Percentiles rank a stretch among this genome's conserved stretches.
phyloP scores from a whole-genome alignment of 1,140 invertebrate species.

The Zaprionus kolodkinae region DNA sequence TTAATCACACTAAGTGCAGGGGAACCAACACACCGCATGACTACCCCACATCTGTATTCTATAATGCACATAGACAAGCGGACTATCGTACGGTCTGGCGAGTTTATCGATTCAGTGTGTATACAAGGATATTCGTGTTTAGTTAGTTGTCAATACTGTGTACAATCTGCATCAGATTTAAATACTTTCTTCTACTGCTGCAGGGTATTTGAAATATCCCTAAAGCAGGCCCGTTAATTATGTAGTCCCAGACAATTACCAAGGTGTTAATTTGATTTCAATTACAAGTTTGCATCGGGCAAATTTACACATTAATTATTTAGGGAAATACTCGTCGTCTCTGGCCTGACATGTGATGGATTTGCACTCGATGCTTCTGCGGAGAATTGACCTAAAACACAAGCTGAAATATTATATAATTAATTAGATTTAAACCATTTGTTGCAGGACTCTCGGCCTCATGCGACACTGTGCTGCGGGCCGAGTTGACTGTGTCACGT shows the following conservation, averaged over 20 bases:
- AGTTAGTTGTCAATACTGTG: not conserved
- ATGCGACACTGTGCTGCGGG: constrained; percentile 84
- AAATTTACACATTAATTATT: constrained; percentile 4
- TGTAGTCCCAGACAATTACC: not conserved
- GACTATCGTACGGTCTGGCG: not conserved
- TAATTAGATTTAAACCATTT: constrained; percentile 9
- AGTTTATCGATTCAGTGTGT: not conserved
- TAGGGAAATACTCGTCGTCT: not conserved
- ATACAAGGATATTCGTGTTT: not conserved
- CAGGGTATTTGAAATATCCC: not conserved
- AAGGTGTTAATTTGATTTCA: not conserved
- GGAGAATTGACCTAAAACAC: not conserved
- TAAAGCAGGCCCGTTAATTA: not conserved
- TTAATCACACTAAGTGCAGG: not conserved
- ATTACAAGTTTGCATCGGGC: constrained; percentile 3
- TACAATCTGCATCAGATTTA: not conserved
- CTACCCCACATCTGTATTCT: not conserved
- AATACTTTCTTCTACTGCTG: not conserved
- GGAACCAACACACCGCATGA: not conserved
- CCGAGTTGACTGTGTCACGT: constrained; percentile 76
- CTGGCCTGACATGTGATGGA: constrained; percentile 1
- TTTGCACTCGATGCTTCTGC: not conserved
- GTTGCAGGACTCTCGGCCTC: constrained; percentile 85
- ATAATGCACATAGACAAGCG: constrained; percentile 8
- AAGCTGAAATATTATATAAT: not conserved